Evolutionary conservation across 2,888 invertebrate species (phyloP), one percentile per base, ranked within the genome.

Genomic region (Cryptocheilus praepositus): DNA sequence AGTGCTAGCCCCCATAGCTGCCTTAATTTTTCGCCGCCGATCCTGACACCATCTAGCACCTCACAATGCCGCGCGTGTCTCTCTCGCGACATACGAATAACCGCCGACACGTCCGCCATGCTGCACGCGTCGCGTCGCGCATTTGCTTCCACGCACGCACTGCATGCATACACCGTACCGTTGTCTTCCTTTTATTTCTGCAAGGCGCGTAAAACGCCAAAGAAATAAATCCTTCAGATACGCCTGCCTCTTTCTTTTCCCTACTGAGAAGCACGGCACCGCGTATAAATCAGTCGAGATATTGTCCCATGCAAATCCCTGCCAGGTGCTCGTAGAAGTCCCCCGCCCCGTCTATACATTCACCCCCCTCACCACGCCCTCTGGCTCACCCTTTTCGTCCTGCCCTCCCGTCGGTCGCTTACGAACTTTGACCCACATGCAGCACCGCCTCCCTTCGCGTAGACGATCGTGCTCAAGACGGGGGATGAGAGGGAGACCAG

Each of bases 301-400:
- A 84, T 85, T 83, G 85, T 85, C 81, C 79, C 80, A 81, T 81
- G 85, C 79, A 86, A 86, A 85, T 86, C 80, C 83, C 70, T 70
- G 67, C 73, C 77, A 75, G 80, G 74, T 81, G 70, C 73, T 53
- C 51, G 59, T 67, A 73, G 67, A 70, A 68, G 49, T 28, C 62
- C 67, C 36, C 36, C 36, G 13, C 36, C 8, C 8, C 36, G 36
- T 7, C 60, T 62, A 49, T 44, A 55, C 59, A 36, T 60, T 25
- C 61, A 62, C 18, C 52, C 67, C 66, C 61, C 45, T 58, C 65
- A 16, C 21, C 13, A 36, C 54, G 15, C 52, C n/a, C 16, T n/a
- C 46, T 49, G 57, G 19, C 65, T 53, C 51, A 45, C 51, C 59
- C 43, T 18, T 22, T 22, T 51, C 46, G 45, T 61, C 49, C n/a